Base-by-base conservation (phyloP, 2,113 vertebrate genomes). In the Chionomys nivalis region DNA sequence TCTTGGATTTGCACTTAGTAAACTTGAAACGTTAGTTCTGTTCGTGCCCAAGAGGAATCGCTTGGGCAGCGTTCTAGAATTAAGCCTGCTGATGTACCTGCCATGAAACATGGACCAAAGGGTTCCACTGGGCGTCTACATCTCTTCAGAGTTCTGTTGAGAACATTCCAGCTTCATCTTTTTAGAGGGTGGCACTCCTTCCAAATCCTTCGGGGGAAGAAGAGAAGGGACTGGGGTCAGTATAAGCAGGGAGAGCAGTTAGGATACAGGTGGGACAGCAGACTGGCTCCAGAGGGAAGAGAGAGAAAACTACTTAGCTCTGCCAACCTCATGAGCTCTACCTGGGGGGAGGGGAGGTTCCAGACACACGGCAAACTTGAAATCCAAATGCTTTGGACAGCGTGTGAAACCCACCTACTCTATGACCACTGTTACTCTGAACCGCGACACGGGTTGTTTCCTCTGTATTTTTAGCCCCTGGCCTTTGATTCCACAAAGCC, bases 141-240 rank as follows among this genome's bases (percentile, higher is more conserved):
- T 99, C 98, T 99, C 99, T 96, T 99, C 99, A 90, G 99, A 98
- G 96, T 98, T 99, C 98, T 99, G 99, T 98, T 99, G 99, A 75
- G 99, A 99, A 97, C 99, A 98, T 98, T 99, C 99, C 98, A 98
- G 97, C 99, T 99, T 99, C 98, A 99, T 99, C 98, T 99, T 99
- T 99, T 99, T 99, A 96, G 98, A 99, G 98, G 99, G 99, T 33
- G 99, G 99, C 75, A 97, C 98, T 96, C 99, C 99, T 98, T 99
- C 99, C 97, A 98, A 98, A 98, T 99, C 99, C 99, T 99, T 42
- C 72, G 23, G 97, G 36, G 33, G 31, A 39, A 77, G 83, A 55
- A 79, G 97, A 97, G 96, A 95, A 97, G 94, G 61, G 28, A 5
- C 0, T 6, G 2, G 6, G 88, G 85, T 89, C 47, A 92, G 39